Base-by-base conservation (phyloP, 2,113 vertebrate genomes). In the Gasterosteus aculeatus region DNA sequence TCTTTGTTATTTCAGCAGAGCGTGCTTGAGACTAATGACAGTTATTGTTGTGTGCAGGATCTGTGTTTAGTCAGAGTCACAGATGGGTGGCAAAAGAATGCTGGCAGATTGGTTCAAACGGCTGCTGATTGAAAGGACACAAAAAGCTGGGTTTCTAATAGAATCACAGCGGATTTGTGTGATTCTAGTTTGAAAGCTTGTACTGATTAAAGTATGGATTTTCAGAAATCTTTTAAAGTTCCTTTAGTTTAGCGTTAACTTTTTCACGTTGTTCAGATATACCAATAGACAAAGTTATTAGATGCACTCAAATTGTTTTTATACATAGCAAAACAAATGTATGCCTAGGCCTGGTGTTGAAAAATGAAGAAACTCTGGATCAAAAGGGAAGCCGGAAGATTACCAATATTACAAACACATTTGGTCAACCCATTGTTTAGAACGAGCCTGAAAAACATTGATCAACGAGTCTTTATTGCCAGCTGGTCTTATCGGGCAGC, bases 1-100 rank as follows among this genome's bases (percentile, higher is more conserved):
- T 72, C 62, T 85, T 75, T 14, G 77, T 75, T 59, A 65, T 69
- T 69, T 66, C 72, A 54, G 19, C 33, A 39, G 39, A 83, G 75
- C 38, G 11, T 61, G 41, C 60, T 54, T 5, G 62, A 85, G 75
- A 86, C 85, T 47, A 91, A 88, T 83, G 80, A 79, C 69, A 16
- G 7, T 77, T 46, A 39, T 66, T 64, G 38, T 79, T 49, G 38
- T 29, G 69, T 58, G 18, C 38, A 58, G 68, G 63, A 80, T 77
- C 54, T 80, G 26, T 65, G 63, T 70, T 29, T 47, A 59, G 69
- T 38, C 57, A 75, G 80, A 81, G 71, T 78, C 51, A n/a, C 67
- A 38, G 54, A 68, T 68, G 33, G 81, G 58, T 42, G 35, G 31
- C 1, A 68, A 80, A 77, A 33, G 49, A 72, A n/a, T 77, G 72